Base-by-base conservation (phyloP, 2,888 invertebrate genomes). In the Agapostemon virescens region DNA sequence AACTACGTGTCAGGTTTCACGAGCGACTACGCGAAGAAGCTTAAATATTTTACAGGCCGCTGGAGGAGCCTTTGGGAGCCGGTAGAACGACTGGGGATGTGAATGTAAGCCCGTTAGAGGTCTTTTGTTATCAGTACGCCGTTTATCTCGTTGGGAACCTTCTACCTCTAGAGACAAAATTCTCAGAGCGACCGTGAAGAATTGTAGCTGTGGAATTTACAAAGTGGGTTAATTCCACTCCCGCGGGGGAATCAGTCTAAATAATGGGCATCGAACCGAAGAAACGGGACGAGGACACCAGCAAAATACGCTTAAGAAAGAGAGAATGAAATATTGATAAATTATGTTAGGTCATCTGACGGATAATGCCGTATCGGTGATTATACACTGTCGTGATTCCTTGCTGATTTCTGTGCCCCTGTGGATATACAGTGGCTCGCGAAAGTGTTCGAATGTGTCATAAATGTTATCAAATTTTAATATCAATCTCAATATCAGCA, bases 41-140 rank as follows among this genome's bases (percentile, higher is more conserved):
- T 52, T 74, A 77, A 70, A 72, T 75, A 78, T 81, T 83, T 78
- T 38, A 69, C 74, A 69, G 33, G 20, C 30, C 58, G 58, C 58
- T 45, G 42, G 20, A 61, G 49, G 23, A 71, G 38, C 63, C 55
- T 70, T 52, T 64, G 30, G 68, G 52, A 80, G 52, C 26, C 4
- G 40, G 30, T 11, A 45, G 58, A 76, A 58, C 61, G 23, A 30
- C 52, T 52, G n/a, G 13, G 13, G n/a, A 80, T 66, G 58, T 26
- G 80, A 70, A 74, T 67, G 52, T 42, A 79, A 74, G 58, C 45
- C 42, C 64, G 69, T 66, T 40, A 69, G 76, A 71, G 52, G 64
- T 64, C 49, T 58, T 63, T 64, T 69, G 40, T 69, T 61, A 52
- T 55, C 40, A 38, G 13, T 26, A 15, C 63, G 58, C 30, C 58